These are phyloP conservation scores for Heliconius charithonia DNA, from an alignment of 2,888 invertebrate species.

Conservation along the genomic window DNA sequence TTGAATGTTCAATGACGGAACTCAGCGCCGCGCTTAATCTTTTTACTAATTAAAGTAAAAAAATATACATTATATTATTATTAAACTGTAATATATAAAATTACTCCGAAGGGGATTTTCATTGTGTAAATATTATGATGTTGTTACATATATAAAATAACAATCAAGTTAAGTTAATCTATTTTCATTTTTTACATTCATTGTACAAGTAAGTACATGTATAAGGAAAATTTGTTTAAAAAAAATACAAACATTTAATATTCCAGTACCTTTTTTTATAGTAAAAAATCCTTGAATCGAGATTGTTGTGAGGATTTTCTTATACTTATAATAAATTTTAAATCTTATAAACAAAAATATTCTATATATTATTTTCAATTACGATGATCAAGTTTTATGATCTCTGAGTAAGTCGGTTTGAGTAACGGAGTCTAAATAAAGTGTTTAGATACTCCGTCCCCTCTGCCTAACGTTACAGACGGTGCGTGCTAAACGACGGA, in stretches of 20 bases:
- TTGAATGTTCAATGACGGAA: not conserved
- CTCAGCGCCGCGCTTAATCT: not conserved
- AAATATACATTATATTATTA: too few relatives aligned
- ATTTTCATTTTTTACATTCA: not conserved
- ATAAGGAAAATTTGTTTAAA: not conserved
- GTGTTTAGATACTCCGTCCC: too few relatives aligned
- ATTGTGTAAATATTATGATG: not conserved
- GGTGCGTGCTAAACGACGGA: too few relatives aligned
- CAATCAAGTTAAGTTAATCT: not conserved
- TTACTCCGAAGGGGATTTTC: too few relatives aligned
- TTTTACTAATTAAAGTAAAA: too few relatives aligned
- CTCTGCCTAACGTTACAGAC: too few relatives aligned
- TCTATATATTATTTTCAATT: not conserved
- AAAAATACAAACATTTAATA: not conserved
- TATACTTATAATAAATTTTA: not conserved
- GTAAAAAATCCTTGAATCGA: not conserved
- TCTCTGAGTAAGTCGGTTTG: too few relatives aligned
- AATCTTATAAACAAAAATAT: not conserved
- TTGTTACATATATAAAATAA: not conserved
- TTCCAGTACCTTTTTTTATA: constrained; percentile 1
- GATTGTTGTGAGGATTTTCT: constrained; percentile 5
- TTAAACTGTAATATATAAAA: too few relatives aligned
- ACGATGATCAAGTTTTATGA: not conserved
- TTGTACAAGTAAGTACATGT: not conserved
- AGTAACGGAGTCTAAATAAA: too few relatives aligned